Conservation (phyloP, 2,113 vertebrate genomes). For the Chionodraco myersi region DNA sequence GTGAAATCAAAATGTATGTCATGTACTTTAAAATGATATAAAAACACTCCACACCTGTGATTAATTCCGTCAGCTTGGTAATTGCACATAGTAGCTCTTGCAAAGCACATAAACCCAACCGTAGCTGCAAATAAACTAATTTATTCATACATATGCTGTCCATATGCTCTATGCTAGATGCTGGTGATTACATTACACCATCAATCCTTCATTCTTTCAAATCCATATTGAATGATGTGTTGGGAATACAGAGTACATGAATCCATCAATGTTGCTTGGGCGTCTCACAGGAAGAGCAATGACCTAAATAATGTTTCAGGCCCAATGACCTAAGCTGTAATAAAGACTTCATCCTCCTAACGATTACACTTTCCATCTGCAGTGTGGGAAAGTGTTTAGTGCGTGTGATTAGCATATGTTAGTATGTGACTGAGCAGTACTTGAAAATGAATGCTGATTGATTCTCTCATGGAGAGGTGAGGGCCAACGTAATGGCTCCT, state of each 20-base stretch:
- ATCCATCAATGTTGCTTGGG: slow-evolving; percentile 1
- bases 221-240: slow-evolving; percentile 1
- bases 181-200: slow-evolving; percentile 23
- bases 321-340: slow-evolving; percentile 11
- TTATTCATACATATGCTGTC: slow-evolving; percentile 51
- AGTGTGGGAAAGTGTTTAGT: slow-evolving; percentile 11
- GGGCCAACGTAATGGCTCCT: slow-evolving; percentile 3
- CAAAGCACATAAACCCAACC: slow-evolving; percentile 40
- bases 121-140: slow-evolving; percentile 42
- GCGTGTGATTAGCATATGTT: slow-evolving; percentile 26
- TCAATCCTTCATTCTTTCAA: slow-evolving; percentile 10
- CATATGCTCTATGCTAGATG: slow-evolving; percentile 46
- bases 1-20: slow-evolving; percentile 51
- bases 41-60: slow-evolving; percentile 62
- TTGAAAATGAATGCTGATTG: slow-evolving; percentile 45
- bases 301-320: slow-evolving; percentile 13
- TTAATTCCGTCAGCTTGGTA: slow-evolving; percentile 61
- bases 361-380: slow-evolving; percentile 14
- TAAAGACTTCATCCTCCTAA: not conserved
- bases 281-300: slow-evolving; percentile 5
- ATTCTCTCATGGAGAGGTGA: slow-evolving; percentile 25
- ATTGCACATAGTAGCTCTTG: slow-evolving; percentile 46
- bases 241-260: not conserved
- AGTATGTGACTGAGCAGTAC: slow-evolving; percentile 12
- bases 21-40: slow-evolving; percentile 44